Percentiles rank a stretch among this genome's conserved stretches.
These are phyloP conservation scores for Temnothorax nylanderi DNA, from an alignment of 1,140 invertebrate genomes.

Conservation along the genomic window DNA sequence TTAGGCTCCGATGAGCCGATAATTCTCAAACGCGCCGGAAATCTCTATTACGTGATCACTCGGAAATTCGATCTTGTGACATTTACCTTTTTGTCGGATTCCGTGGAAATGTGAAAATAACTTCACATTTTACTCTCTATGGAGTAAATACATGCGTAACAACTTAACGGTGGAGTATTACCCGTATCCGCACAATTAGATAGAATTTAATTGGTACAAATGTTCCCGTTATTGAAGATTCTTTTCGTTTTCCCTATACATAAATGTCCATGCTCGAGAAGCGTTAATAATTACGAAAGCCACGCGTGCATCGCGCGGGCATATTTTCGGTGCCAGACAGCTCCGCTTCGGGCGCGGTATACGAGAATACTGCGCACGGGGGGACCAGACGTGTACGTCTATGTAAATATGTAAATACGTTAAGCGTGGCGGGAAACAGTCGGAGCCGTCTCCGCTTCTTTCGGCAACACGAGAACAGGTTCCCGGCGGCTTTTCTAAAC, in stretches of 20 bases:
- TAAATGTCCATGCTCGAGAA: not conserved
- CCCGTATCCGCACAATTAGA: not conserved
- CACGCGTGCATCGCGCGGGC: not conserved
- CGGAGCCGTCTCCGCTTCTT: slow-evolving; percentile 49
- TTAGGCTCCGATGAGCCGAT: not conserved
- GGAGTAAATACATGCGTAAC: not conserved
- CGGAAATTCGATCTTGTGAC: not conserved
- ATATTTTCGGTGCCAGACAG: slow-evolving; percentile 15
- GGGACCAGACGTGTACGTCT: slow-evolving; percentile 35
- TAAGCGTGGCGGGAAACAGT: slow-evolving; percentile 65
- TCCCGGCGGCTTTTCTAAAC: slow-evolving; percentile 58
- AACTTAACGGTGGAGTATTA: not conserved
- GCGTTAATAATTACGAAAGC: slow-evolving; percentile 27
- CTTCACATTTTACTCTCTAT: not conserved
- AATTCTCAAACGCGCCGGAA: not conserved
- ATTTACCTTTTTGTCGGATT: not conserved
- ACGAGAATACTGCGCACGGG: slow-evolving; percentile 1
- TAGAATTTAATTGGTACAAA: not conserved
- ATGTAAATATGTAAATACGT: slow-evolving; percentile 70
- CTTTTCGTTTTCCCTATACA: not conserved
- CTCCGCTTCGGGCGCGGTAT: not conserved
- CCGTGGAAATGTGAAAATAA: not conserved
- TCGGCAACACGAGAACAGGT: slow-evolving; percentile 74
- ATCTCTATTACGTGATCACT: not conserved
- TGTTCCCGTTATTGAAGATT: not conserved